Conservation (phyloP, 2,888 invertebrate species). For the Griposia aprilina region DNA sequence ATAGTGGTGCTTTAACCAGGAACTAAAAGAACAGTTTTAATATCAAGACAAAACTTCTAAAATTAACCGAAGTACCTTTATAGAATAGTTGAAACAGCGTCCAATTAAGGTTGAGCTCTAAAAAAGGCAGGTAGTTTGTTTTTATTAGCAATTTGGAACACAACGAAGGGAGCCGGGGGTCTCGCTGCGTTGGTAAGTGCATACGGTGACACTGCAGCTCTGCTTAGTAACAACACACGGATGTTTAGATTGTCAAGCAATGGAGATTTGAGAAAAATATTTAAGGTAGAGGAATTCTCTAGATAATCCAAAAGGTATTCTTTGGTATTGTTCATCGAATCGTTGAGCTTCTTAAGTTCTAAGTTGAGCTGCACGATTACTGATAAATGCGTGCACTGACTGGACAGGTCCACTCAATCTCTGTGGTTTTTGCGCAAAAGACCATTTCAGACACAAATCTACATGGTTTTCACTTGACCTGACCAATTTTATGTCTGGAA, state of each 20-base stretch:
- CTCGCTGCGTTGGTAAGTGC: constrained; percentile 52
- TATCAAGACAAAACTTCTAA: constrained; percentile 25
- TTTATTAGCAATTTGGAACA: constrained; percentile 71
- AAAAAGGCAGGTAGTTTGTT: constrained; percentile 70
- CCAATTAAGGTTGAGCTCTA: constrained; percentile 69
- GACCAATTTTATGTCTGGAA: too few species aligned
- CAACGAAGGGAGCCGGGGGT: constrained; percentile 53
- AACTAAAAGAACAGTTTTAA: constrained; percentile 22
- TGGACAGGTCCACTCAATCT: too few species aligned
- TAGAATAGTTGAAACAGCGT: constrained; percentile 44
- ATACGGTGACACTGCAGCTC: constrained; percentile 48
- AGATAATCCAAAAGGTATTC: too few species aligned
- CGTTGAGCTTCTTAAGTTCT: too few species aligned
- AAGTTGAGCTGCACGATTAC: too few species aligned
- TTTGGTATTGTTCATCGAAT: too few species aligned
- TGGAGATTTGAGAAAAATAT: background rate
- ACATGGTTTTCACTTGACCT: too few species aligned
- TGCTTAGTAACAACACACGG: constrained; percentile 40
- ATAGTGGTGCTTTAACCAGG: background rate
- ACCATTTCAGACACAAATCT: too few species aligned
- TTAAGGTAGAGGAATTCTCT: too few species aligned
- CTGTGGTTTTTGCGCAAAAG: too few species aligned
- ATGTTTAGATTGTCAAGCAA: background rate
- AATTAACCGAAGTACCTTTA: constrained; percentile 18
- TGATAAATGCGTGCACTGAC: too few species aligned